These are phyloP conservation scores for Hydrozoanthus tunicans DNA, from an alignment of 64 coral and sea anemone species.

Conservation along the genomic window DNA sequence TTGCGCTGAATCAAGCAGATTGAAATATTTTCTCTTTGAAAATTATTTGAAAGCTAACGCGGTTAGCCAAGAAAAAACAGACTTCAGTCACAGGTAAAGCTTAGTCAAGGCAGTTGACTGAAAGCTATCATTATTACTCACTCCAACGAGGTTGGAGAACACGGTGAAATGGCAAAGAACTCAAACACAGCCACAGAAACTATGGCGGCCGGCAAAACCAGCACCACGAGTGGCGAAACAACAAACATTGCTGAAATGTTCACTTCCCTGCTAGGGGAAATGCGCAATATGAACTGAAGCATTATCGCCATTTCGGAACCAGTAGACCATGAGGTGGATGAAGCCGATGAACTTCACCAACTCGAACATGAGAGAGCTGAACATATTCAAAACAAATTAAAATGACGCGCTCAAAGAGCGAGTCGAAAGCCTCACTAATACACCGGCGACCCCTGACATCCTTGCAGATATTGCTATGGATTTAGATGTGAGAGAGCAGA, in stretches of 20 bases:
- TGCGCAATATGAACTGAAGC: slow-evolving; percentile 11
- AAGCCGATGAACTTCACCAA: slow-evolving; percentile 33
- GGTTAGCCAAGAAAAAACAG: too few relatives aligned
- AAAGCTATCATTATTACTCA: too few relatives aligned
- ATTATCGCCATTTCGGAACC: neutral
- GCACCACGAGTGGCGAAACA: neutral
- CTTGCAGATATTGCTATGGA: neutral
- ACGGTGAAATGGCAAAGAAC: too few relatives aligned
- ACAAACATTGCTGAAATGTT: too few relatives aligned
- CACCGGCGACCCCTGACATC: neutral
- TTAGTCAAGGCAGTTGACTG: too few relatives aligned
- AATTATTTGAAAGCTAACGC: too few relatives aligned
- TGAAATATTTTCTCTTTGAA: too few relatives aligned
- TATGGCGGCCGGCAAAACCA: too few relatives aligned
- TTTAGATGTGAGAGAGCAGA: slow-evolving; percentile 7
- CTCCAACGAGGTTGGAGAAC: too few relatives aligned
- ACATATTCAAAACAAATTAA: neutral
- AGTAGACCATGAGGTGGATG: slow-evolving; percentile 28
- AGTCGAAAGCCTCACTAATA: neutral
- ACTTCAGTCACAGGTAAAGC: too few relatives aligned
- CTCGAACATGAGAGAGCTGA: slow-evolving; percentile 21
- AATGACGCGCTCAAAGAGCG: neutral
- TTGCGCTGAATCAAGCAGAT: too few relatives aligned
- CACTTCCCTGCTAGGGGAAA: neutral
- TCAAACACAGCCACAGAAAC: too few relatives aligned